Base-by-base conservation (phyloP, 1,140 invertebrate genomes). In the Leptinotarsa defecta region DNA sequence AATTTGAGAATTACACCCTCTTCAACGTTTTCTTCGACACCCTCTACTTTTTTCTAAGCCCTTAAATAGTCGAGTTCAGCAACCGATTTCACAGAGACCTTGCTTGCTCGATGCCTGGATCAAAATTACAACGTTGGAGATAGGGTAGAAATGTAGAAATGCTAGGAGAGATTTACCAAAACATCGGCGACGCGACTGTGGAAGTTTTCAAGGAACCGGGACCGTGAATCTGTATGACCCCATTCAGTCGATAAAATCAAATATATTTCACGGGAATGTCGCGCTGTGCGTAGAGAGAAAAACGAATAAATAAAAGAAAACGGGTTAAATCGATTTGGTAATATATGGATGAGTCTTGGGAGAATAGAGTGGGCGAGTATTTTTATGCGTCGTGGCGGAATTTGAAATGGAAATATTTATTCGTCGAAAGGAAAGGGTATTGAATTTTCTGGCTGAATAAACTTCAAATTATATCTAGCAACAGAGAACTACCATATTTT, bases 181-280 rank as follows among this genome's bases (percentile, higher is more conserved):
- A 57, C 52, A 57, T 57, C 52, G 52, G 6, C 52, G 52, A 43
- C 34, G 34, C 34, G 8, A 43, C 34, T 43, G 15, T 57, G 17
- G 52, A 57, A 57, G 17, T 57, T 57, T 57, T 57, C 52, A 57
- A 57, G 52, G 0, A 57, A 15, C 15, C 6, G 17, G 27, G 52
- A 57, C 52, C 13, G n/a, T 19, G 15, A 57, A 57, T 57, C 15
- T 68, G 15, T 68, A 68, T 68, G 65, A 68, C 65, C 65, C 43
- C 17, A 68, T 68, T 68, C 43, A 34, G 65, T 68, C 19, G 65
- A 68, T 68, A 68, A 24, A 68, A 68, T 68, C 65, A 68, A 68
- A 68, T 34, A 68, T 68, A 68, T 68, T 22, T 68, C 43, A 68
- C 65, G 15, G 24, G n/a, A 68, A 27, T 68, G 65, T 19, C 43